Conservation (phyloP, 2,113 vertebrate genomes). For the Aegotheles bennettii region DNA sequence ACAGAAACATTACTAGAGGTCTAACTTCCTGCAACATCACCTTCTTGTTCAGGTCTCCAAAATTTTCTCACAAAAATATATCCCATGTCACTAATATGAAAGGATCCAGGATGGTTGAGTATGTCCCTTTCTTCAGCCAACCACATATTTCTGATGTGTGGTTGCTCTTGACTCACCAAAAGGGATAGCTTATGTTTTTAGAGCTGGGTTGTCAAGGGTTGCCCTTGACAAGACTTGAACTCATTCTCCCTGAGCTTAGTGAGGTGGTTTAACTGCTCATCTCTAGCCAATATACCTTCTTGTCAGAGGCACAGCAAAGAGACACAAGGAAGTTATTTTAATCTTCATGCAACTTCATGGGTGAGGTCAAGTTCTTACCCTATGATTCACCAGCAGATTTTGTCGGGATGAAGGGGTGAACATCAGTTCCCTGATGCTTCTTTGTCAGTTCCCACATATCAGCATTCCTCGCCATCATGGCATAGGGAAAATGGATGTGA, state of each 20-base stretch:
- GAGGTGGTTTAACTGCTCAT: neutral
- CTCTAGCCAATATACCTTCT: neutral
- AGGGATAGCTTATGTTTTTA: neutral
- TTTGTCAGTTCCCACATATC: constrained; percentile 48
- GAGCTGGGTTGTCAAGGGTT: neutral
- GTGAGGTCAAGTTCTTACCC: constrained; percentile 59
- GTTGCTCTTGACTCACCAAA: neutral
- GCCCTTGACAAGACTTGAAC: constrained; percentile 2
- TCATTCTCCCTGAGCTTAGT: neutral
- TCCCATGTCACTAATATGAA: neutral
- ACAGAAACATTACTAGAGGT: neutral
- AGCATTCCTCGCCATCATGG: constrained; percentile 15
- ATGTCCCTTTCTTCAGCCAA: neutral
- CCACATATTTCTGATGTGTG: neutral
- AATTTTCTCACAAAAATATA: neutral
- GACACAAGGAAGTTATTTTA: constrained; percentile 31
- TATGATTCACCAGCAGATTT: constrained; percentile 51
- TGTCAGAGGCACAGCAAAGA: neutral
- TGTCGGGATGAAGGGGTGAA: constrained; percentile 9
- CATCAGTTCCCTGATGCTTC: neutral
- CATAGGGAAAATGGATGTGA: constrained; percentile 32
- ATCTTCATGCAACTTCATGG: neutral
- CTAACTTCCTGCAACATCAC: neutral
- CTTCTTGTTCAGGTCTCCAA: neutral
- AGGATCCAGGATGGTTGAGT: neutral